Percentiles rank a stretch among this genome's conserved stretches.
These are phyloP conservation scores for Clarias magur DNA, from an alignment of 2,113 vertebrate species.

Conservation along the genomic window DNA sequence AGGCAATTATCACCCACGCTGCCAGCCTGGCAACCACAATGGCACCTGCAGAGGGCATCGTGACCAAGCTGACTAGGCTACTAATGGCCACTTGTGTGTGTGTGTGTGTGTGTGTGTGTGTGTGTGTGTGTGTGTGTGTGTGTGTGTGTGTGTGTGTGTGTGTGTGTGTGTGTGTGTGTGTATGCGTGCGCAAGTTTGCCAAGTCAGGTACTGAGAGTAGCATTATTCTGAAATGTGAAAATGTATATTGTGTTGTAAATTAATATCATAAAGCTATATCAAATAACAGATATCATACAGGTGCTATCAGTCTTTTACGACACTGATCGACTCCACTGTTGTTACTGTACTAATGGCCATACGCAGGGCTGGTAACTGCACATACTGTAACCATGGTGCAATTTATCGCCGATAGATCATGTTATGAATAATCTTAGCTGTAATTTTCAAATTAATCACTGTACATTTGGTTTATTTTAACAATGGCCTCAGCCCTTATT, in stretches of 20 bases:
- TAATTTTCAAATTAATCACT: not conserved
- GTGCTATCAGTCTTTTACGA: not conserved
- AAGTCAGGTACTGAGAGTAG: not conserved
- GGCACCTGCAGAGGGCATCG: constrained; percentile 40
- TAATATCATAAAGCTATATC: not conserved
- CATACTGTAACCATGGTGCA: not conserved
- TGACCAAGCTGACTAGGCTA: constrained; percentile 10
- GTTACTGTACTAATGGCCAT: not conserved
- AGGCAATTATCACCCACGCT: constrained; percentile 47
- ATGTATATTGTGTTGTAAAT: not conserved
- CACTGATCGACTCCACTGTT: not conserved
- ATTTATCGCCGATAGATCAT: not conserved
- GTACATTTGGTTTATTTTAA: not conserved
- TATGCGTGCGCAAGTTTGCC: not conserved
- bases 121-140: not conserved
- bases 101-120: not conserved
- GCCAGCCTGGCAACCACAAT: constrained; percentile 19
- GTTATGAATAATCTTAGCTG: not conserved
- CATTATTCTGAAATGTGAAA: not conserved
- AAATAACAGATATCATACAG: not conserved
- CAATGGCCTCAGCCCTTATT: not conserved
- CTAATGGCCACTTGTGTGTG: not conserved
- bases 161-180: not conserved
- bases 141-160: not conserved
- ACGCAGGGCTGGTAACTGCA: not conserved